Percentiles rank a stretch among this genome's conserved stretches.
Conservation (phyloP, 1,140 invertebrate species). For the Lordiphosa clarofinis region DNA sequence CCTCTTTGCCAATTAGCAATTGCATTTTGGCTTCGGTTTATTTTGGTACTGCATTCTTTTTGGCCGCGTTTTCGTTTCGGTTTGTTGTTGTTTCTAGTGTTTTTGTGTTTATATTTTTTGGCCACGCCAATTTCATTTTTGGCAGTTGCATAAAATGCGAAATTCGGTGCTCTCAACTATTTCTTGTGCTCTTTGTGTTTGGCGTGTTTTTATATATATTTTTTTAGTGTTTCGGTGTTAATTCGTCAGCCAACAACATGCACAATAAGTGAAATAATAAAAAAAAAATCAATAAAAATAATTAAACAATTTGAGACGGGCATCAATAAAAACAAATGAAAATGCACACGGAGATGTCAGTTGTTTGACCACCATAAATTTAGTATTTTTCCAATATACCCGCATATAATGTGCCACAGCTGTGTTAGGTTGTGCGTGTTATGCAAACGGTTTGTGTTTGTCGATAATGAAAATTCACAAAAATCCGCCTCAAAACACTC, state of each 20-base stretch:
- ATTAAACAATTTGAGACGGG: slow-evolving; percentile 24
- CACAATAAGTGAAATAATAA: slow-evolving; percentile 2
- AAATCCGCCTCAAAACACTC: no score
- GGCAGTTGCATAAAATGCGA: slow-evolving; percentile 65
- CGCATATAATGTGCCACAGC: slow-evolving; percentile 2
- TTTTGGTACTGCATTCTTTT: slow-evolving; percentile 73
- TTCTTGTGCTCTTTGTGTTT: slow-evolving; percentile 21
- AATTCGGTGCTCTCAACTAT: slow-evolving; percentile 28
- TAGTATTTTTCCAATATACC: no score
- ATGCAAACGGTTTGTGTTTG: slow-evolving; percentile 58
- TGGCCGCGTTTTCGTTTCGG: slow-evolving; percentile 55
- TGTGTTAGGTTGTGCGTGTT: slow-evolving; percentile 63
- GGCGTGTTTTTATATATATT: slow-evolving; percentile 9
- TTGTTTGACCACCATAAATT: slow-evolving; percentile 1
- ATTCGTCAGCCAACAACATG: slow-evolving; percentile 21
- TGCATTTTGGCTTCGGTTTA: slow-evolving; percentile 62
- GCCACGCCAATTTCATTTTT: slow-evolving; percentile 49
- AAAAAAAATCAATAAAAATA: slow-evolving; percentile 31
- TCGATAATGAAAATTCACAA: background rate
- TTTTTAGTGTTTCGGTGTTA: slow-evolving; percentile 39
- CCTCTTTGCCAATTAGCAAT: slow-evolving; percentile 47
- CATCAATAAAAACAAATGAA: background rate
- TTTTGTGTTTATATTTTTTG: slow-evolving; percentile 25
- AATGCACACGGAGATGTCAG: background rate
- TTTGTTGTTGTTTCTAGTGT: slow-evolving; percentile 36